These are phyloP conservation scores for Megaleporinus macrocephalus DNA, from an alignment of 2,113 vertebrate genomes.

Conservation along the genomic window DNA sequence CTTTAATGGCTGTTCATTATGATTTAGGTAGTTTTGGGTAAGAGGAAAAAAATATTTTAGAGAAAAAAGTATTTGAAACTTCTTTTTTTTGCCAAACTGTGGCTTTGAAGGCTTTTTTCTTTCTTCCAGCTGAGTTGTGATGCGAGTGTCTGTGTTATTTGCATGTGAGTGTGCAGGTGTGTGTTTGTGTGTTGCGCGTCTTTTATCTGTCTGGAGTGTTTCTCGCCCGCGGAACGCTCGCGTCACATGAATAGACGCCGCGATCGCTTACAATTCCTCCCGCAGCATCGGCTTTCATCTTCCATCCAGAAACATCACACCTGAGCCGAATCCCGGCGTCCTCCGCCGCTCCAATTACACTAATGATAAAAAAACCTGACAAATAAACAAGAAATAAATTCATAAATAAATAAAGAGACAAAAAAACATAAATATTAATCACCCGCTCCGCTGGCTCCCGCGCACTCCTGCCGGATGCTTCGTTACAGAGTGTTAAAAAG, in stretches of 20 bases:
- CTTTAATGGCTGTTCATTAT: too few species aligned
- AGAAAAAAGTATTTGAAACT: too few species aligned
- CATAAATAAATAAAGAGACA: neutral
- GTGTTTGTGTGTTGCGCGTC: neutral
- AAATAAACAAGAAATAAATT: constrained; percentile 51
- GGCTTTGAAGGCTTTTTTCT: neutral
- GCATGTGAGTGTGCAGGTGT: neutral
- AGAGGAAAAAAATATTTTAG: too few species aligned
- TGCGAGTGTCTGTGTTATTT: constrained; percentile 1
- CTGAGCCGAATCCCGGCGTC: constrained; percentile 16
- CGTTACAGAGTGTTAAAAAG: constrained; percentile 18
- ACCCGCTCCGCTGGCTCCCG: constrained; percentile 58
- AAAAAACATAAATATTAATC: constrained; percentile 67
- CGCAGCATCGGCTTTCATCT: constrained; percentile 22
- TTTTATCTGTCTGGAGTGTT: constrained; percentile 37
- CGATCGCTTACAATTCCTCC: constrained; percentile 18
- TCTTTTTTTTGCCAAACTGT: neutral
- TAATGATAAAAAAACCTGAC: constrained; percentile 57
- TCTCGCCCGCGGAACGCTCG: constrained; percentile 26
- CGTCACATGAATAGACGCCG: constrained; percentile 41
- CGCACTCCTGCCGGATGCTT: constrained; percentile 49
- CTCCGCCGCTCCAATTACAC: constrained; percentile 55
- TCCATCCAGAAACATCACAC: constrained; percentile 18
- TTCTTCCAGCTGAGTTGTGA: neutral
- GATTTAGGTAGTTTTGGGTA: too few species aligned